Percentiles rank a stretch among this genome's conserved stretches.
Evolutionary conservation across 2,113 vertebrate species (phyloP).

Genomic region (Spilogale gracilis): DNA sequence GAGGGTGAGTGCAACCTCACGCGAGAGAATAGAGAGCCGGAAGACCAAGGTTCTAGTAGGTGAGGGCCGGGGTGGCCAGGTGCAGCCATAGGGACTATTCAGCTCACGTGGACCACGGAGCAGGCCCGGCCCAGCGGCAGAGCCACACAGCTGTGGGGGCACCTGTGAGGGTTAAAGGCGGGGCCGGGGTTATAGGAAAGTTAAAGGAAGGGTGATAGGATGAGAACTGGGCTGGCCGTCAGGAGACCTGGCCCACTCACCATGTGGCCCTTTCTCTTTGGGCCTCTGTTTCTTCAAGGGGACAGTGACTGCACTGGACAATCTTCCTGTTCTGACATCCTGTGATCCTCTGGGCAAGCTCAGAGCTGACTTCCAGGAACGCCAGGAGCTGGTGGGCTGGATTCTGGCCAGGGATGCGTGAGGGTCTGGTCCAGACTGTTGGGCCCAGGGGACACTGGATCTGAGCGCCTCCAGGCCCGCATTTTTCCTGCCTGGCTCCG

Average conservation of each 20-base stretch:
- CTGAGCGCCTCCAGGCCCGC: too few species aligned
- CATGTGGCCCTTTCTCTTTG: not conserved
- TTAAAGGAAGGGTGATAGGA: not conserved
- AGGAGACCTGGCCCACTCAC: not conserved
- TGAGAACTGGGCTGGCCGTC: not conserved
- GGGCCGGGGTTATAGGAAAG: too few species aligned
- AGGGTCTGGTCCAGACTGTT: not conserved
- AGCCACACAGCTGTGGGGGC: not conserved
- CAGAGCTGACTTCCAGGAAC: not conserved
- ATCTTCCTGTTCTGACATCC: not conserved
- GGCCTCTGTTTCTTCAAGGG: not conserved
- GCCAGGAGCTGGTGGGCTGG: not conserved
- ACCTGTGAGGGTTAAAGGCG: not conserved
- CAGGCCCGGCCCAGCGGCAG: rapidly evolving
- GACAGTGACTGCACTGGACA: rapidly evolving
- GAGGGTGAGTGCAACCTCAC: not conserved
- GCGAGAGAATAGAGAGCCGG: not conserved
- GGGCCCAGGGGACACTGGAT: not conserved
- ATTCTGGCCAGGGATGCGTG: not conserved
- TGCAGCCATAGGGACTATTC: rapidly evolving
- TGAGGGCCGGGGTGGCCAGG: not conserved
- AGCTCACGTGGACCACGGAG: not conserved
- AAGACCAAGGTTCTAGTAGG: not conserved
- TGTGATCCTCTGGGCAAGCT: not conserved
- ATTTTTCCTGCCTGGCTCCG: not conserved